Evolutionary conservation across 1,140 invertebrate genomes (phyloP).

Genomic region (Trichonephila clavata): DNA sequence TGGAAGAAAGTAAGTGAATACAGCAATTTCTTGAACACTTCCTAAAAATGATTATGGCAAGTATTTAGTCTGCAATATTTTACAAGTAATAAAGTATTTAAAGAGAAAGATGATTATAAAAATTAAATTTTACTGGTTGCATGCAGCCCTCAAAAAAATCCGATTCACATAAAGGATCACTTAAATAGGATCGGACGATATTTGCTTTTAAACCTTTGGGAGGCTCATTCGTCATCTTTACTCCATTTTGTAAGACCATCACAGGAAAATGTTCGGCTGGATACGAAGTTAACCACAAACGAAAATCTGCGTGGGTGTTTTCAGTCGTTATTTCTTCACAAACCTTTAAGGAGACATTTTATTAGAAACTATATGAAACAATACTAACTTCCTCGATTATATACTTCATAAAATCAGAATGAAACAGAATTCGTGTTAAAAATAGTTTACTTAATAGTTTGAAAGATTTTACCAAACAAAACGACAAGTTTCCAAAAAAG

Average conservation of each 20-base stretch:
- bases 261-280: constrained; percentile 83
- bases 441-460: too few species aligned
- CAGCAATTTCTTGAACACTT: constrained; percentile 87
- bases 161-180: constrained; percentile 91
- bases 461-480: too few species aligned
- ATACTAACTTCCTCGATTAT: too few species aligned
- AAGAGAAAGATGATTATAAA: not conserved
- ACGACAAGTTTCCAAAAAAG: too few species aligned
- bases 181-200: constrained; percentile 87
- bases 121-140: constrained; percentile 83
- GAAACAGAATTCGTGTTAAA: too few species aligned
- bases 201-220: constrained; percentile 83
- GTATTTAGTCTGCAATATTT: not conserved
- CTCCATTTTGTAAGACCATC: constrained; percentile 83
- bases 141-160: constrained; percentile 94
- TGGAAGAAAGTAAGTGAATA: constrained; percentile 84
- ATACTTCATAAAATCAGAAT: too few species aligned
- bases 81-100: not conserved
- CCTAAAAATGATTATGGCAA: constrained; percentile 78
- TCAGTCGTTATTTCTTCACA: constrained; percentile 81
- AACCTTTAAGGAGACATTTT: constrained; percentile 59
- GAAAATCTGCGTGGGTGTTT: constrained; percentile 82
- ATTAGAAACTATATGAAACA: too few species aligned
- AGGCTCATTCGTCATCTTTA: constrained; percentile 84
- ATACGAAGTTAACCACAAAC: constrained; percentile 84